phyloP scores from a whole-genome alignment of 1,140 invertebrate species.

The Lamellibrachia luymesi region DNA sequence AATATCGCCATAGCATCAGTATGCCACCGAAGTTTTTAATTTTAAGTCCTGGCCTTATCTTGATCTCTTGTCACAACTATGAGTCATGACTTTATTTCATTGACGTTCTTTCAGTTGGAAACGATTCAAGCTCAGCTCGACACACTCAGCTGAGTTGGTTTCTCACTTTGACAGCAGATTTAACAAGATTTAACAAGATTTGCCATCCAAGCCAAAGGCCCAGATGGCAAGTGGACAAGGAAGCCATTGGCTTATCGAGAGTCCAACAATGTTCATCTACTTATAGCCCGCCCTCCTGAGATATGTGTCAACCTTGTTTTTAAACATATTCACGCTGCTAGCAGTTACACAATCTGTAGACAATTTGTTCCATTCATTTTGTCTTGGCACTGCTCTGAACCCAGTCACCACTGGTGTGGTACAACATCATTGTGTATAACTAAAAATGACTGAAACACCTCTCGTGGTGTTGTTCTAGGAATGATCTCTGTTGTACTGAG shows the following conservation, averaged over 20 bases:
- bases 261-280: no score
- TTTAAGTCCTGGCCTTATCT: no score
- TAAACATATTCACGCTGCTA: no score
- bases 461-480: background rate
- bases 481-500: background rate
- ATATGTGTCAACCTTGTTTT: no score
- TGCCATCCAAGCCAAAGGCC: no score
- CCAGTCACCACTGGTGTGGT: background rate
- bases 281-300: no score
- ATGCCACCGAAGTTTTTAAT: background rate
- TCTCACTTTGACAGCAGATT: background rate
- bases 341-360: no score
- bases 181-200: no score
- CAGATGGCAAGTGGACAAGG: no score
- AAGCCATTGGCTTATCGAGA: no score
- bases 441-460: background rate
- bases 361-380: no score
- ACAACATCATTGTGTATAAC: background rate
- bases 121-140: constrained; percentile 14
- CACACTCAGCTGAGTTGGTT: constrained; percentile 7
- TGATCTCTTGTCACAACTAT: background rate
- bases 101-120: constrained; percentile 10
- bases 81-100: background rate
- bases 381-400: background rate
- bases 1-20: background rate